These are phyloP conservation scores for Dasypus novemcinctus DNA, from an alignment of 2,113 vertebrate species.

Conservation along the genomic window DNA sequence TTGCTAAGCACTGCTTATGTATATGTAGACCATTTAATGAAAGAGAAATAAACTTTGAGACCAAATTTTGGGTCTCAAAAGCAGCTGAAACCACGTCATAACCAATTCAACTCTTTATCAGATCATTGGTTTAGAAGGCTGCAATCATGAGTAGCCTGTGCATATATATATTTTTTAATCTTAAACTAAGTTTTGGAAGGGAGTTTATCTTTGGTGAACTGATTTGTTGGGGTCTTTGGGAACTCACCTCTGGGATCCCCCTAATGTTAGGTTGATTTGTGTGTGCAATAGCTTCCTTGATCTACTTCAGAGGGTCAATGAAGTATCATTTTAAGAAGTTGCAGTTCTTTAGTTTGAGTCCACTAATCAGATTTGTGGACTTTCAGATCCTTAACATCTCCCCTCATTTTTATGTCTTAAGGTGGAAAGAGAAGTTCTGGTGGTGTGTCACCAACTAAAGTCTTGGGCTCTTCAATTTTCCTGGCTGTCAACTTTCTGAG, in stretches of 20 bases:
- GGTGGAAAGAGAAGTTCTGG: neutral
- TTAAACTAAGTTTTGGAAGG: neutral
- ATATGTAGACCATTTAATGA: neutral
- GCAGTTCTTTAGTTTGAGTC: neutral
- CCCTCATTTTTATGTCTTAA: neutral
- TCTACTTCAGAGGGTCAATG: neutral
- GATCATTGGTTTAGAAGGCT: neutral
- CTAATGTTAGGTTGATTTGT: neutral
- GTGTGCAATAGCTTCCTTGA: accelerated
- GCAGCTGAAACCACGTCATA: neutral
- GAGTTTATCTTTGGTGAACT: neutral
- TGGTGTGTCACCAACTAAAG: neutral
- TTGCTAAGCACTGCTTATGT: neutral
- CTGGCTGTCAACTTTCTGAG: neutral
- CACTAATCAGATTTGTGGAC: neutral
- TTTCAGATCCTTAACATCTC: neutral
- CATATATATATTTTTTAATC: neutral
- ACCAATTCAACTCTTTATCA: neutral
- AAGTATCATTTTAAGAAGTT: neutral
- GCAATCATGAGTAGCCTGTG: neutral
- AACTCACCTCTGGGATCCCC: neutral
- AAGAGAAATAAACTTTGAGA: neutral
- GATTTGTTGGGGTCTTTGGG: neutral
- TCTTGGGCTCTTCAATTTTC: neutral
- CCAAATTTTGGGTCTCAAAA: neutral